Evolutionary conservation across 2,113 vertebrate genomes (phyloP).

Genomic region (Cavia aperea): DNA sequence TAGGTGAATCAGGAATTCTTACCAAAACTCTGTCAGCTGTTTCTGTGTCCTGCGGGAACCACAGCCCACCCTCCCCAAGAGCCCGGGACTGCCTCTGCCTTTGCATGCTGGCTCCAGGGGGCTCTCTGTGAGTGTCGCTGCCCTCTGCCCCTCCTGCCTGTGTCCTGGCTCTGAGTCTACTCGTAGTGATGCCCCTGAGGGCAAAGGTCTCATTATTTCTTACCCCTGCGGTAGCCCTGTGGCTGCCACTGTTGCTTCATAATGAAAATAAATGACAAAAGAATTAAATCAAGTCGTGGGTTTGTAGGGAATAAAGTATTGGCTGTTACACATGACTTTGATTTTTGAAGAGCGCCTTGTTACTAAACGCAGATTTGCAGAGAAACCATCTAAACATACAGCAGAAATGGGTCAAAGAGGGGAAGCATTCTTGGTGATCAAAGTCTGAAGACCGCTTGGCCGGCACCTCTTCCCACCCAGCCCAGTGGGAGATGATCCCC

Average conservation of each 20-base stretch:
- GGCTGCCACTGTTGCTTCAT: background rate
- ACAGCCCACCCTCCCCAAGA: fast-evolving
- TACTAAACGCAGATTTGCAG: background rate
- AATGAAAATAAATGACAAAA: background rate
- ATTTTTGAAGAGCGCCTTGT: background rate
- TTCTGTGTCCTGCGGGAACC: too few species aligned
- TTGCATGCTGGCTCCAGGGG: background rate
- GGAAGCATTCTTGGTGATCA: background rate
- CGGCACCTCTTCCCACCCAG: background rate
- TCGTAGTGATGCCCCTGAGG: background rate
- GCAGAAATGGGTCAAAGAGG: background rate
- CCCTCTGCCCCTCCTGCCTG: background rate
- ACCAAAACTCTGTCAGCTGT: fast-evolving
- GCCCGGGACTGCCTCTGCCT: background rate
- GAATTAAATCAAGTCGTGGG: background rate
- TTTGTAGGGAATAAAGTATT: background rate
- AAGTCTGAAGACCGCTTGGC: background rate
- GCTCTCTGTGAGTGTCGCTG: background rate
- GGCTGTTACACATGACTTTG: background rate
- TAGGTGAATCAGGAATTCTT: fast-evolving
- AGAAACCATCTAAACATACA: background rate
- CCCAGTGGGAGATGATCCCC: background rate
- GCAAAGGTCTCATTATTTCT: background rate
- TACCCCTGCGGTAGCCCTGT: background rate
- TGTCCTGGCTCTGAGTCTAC: background rate